Conservation (phyloP, 2,888 invertebrate genomes). For the Hypomecis punctinalis region DNA sequence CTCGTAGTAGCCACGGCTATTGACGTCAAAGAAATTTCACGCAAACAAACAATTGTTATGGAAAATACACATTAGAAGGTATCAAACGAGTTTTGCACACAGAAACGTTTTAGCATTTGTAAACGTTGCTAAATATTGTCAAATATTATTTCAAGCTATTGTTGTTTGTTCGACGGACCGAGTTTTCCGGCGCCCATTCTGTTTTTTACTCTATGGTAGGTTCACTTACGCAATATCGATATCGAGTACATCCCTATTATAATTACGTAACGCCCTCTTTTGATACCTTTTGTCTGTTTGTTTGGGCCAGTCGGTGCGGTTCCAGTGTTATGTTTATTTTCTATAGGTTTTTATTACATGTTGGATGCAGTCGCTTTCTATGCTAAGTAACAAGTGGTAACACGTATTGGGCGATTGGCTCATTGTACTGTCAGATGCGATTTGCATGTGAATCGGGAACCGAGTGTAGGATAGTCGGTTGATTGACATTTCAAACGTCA, state of each 20-base stretch:
- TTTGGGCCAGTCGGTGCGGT: constrained; percentile 56
- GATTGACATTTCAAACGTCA: constrained; percentile 57
- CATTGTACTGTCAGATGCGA: constrained; percentile 55
- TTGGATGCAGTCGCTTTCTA: constrained; percentile 64
- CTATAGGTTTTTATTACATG: constrained; percentile 64
- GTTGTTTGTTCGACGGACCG: constrained; percentile 38
- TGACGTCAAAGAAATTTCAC: constrained; percentile 54
- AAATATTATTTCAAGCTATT: constrained; percentile 47
- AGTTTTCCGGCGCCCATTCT: constrained; percentile 49
- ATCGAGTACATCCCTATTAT: constrained; percentile 64
- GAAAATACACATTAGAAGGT: constrained; percentile 45
- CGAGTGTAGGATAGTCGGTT: constrained; percentile 49
- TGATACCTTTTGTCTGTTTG: constrained; percentile 71
- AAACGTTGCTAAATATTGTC: constrained; percentile 51
- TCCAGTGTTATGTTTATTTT: constrained; percentile 66
- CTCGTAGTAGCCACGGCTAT: constrained; percentile 40
- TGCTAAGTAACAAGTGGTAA: constrained; percentile 68
- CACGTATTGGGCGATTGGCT: constrained; percentile 55
- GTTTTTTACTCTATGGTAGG: constrained; percentile 51
- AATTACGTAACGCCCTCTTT: constrained; percentile 73
- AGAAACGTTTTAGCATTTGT: constrained; percentile 63
- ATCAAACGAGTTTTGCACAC: constrained; percentile 59
- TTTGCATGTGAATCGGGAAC: constrained; percentile 61
- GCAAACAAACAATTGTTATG: constrained; percentile 49
- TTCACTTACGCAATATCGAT: constrained; percentile 63